phyloP scores from a whole-genome alignment of 2,113 vertebrate species.

The Picathartes gymnocephalus region DNA sequence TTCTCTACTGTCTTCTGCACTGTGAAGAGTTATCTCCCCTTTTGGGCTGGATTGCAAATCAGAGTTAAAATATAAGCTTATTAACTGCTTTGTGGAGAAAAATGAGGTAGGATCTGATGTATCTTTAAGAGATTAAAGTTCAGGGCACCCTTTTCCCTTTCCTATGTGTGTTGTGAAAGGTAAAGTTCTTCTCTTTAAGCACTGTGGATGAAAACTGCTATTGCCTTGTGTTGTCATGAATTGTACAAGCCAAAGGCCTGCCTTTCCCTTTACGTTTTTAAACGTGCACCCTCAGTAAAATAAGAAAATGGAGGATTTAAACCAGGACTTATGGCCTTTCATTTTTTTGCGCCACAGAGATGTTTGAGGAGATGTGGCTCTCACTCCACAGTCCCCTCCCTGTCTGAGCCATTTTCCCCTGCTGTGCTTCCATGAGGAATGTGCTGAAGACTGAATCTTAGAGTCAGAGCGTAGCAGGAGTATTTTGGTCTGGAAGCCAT shows the following conservation, averaged over 20 bases:
- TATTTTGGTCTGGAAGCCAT: not conserved
- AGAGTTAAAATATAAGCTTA: not conserved
- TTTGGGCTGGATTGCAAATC: not conserved
- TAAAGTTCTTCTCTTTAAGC: not conserved
- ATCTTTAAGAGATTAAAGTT: not conserved
- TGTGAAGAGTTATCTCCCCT: not conserved
- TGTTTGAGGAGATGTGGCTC: not conserved
- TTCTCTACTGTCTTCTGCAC: not conserved
- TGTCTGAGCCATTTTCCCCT: not conserved
- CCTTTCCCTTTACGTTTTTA: not conserved
- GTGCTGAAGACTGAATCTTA: not conserved
- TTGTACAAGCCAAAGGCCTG: not conserved
- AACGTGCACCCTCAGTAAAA: not conserved
- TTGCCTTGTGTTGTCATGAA: not conserved
- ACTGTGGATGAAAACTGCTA: not conserved
- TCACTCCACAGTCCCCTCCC: not conserved
- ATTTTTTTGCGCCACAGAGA: not conserved
- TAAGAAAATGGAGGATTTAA: not conserved
- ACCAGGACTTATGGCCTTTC: not conserved
- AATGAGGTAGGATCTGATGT: not conserved
- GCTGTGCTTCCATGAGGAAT: not conserved
- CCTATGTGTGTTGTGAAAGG: not conserved
- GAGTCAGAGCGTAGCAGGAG: not conserved
- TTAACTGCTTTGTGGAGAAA: not conserved
- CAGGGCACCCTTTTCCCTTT: not conserved